phyloP scores from a whole-genome alignment of 2,797 vertebrate species.

The Prionace glauca region DNA sequence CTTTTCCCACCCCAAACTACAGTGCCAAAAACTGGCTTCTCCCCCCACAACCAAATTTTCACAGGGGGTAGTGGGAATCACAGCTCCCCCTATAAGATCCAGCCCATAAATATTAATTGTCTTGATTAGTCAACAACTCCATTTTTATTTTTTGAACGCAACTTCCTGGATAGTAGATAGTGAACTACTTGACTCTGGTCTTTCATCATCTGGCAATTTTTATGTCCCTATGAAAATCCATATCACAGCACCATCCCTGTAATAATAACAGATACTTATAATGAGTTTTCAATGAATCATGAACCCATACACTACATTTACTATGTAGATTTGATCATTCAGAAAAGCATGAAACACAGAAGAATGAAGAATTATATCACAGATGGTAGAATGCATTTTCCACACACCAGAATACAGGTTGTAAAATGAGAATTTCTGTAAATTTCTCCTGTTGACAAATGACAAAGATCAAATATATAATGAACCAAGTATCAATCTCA shows the following conservation, averaged over 20 bases:
- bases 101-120: background rate
- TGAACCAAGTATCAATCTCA: conserved; percentile 41
- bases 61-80: background rate
- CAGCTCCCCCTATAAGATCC: background rate
- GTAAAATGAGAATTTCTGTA: background rate
- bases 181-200: background rate
- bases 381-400: conserved; percentile 2
- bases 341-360: background rate
- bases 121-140: background rate
- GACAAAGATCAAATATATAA: conserved; percentile 33
- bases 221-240: background rate
- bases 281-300: background rate
- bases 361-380: background rate
- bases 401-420: background rate
- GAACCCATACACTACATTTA: background rate
- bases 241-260: background rate
- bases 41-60: background rate
- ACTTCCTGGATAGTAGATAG: background rate
- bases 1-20: too few relatives aligned
- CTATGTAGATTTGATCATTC: background rate
- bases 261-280: background rate
- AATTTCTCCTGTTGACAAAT: conserved; percentile 30
- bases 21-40: too few relatives aligned
- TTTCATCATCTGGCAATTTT: background rate
- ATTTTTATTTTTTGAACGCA: background rate